These are phyloP conservation scores for Phytoseiulus persimilis DNA, from an alignment of 2,888 invertebrate genomes.

Conservation along the genomic window DNA sequence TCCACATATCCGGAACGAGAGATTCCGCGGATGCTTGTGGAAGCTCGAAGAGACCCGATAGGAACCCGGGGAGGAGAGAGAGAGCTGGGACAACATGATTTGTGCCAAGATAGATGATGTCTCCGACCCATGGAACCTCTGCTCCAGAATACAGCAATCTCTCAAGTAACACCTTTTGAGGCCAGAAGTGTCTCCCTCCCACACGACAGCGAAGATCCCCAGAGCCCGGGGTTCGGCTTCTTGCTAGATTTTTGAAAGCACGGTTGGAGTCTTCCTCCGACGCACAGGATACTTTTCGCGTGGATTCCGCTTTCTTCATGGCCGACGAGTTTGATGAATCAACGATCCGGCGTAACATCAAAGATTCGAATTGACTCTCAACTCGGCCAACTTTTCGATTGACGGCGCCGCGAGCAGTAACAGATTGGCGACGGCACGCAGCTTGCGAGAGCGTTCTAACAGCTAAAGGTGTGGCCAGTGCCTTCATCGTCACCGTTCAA, in stretches of 20 bases:
- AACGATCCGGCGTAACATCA: neutral
- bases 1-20: neutral
- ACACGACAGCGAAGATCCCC: neutral
- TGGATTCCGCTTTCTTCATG: too few relatives aligned
- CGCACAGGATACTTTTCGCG: too few relatives aligned
- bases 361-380: neutral
- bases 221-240: neutral
- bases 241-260: too few relatives aligned
- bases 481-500: neutral
- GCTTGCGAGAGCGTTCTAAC: neutral
- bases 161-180: neutral
- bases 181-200: neutral
- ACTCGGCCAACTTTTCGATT: neutral
- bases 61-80: neutral
- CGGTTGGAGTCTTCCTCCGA: too few relatives aligned
- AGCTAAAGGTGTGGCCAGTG: neutral
- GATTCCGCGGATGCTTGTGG: neutral
- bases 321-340: too few relatives aligned
- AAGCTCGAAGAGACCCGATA: neutral
- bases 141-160: neutral
- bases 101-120: conserved; percentile 35
- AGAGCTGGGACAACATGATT: conserved; percentile 38
- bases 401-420: too few relatives aligned
- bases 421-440: neutral
- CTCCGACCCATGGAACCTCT: neutral